These are phyloP conservation scores for Steatornis caripensis DNA, from an alignment of 2,113 vertebrate genomes.

Conservation along the genomic window DNA sequence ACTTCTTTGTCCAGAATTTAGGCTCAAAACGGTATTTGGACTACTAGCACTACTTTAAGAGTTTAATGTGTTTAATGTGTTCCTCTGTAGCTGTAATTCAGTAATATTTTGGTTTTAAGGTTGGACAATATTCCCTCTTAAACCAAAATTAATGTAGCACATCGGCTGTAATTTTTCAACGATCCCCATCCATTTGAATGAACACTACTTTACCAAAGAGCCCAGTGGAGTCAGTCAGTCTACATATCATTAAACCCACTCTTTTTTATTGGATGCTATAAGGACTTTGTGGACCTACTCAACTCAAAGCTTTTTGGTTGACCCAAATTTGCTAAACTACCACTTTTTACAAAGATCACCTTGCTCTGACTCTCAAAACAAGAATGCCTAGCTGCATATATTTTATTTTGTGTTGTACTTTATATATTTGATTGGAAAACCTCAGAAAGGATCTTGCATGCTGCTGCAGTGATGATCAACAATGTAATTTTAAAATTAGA, in stretches of 20 bases:
- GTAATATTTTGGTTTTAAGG: background rate
- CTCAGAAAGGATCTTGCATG: slow-evolving; percentile 26
- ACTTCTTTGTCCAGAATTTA: background rate
- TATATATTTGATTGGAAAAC: background rate
- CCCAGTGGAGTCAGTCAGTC: slow-evolving; percentile 35
- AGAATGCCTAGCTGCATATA: background rate
- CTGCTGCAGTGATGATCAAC: slow-evolving; percentile 33
- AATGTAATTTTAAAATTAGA: slow-evolving; percentile 60
- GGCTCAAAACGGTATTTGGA: background rate
- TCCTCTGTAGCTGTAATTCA: background rate
- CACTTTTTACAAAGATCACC: background rate
- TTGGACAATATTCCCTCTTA: background rate
- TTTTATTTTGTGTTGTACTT: background rate
- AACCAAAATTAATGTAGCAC: slow-evolving; percentile 17
- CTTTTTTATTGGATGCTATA: background rate
- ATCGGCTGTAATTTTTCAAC: background rate
- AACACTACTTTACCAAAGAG: background rate
- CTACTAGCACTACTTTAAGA: background rate
- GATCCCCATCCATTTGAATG: background rate
- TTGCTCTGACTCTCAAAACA: background rate
- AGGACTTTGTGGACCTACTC: background rate
- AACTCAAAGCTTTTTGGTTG: background rate
- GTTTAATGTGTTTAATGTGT: background rate
- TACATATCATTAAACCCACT: background rate
- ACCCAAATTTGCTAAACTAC: background rate